phyloP scores from a whole-genome alignment of 1,140 invertebrate species.

The Mercenaria mercenaria region DNA sequence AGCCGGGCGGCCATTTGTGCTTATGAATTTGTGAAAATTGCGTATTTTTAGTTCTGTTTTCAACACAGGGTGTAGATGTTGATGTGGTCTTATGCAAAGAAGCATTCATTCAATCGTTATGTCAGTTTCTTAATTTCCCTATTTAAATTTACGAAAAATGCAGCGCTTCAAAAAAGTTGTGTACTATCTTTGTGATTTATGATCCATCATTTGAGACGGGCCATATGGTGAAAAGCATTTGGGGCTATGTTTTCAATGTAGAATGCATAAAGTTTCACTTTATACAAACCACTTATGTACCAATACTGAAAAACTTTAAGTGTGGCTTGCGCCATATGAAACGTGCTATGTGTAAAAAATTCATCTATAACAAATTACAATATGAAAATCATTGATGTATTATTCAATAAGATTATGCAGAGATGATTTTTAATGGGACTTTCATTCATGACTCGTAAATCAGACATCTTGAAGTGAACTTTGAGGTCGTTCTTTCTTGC shows the following conservation, averaged over 20 bases:
- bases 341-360: too few species aligned
- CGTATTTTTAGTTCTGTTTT: too few species aligned
- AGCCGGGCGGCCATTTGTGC: conserved; percentile 74
- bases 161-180: conserved; percentile 15
- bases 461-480: conserved; percentile 81
- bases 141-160: too few species aligned
- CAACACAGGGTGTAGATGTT: neutral
- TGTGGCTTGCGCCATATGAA: too few species aligned
- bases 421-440: conserved; percentile 79
- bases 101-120: too few species aligned
- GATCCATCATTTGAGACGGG: conserved; percentile 57
- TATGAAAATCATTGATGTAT: neutral
- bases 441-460: conserved; percentile 79
- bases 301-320: conserved; percentile 72
- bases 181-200: conserved; percentile 53
- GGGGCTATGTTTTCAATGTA: conserved; percentile 65
- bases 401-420: conserved; percentile 36
- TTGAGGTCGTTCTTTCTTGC: conserved; percentile 82
- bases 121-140: too few species aligned
- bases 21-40: conserved; percentile 33
- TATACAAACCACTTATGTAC: conserved; percentile 74
- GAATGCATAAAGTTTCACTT: conserved; percentile 52
- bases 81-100: too few species aligned
- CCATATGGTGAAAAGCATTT: conserved; percentile 73
- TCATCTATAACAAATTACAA: too few species aligned